Evolutionary conservation across 1,140 invertebrate species (phyloP).

Genomic region (Lepidurus couesii): DNA sequence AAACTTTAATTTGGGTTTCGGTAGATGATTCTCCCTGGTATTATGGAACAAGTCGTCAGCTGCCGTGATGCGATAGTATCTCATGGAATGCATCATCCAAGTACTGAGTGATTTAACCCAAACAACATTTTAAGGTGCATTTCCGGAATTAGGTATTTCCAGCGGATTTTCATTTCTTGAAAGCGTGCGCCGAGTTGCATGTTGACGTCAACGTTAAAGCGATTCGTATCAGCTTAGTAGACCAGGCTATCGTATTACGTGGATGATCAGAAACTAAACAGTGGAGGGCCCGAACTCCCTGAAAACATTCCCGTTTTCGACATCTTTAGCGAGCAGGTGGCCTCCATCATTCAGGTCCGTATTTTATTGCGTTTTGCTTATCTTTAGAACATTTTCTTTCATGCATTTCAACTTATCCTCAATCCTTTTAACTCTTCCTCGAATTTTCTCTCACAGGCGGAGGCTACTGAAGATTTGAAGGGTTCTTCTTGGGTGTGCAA

Average conservation of each 20-base stretch:
- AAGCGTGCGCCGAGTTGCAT: constrained; percentile 94
- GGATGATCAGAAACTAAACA: constrained; percentile 59
- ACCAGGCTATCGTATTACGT: constrained; percentile 79
- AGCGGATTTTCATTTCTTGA: constrained; percentile 98
- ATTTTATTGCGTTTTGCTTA: constrained; percentile 29
- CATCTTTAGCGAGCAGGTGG: constrained; percentile 96
- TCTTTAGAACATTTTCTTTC: not conserved
- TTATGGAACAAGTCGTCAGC: constrained; percentile 93
- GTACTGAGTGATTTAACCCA: constrained; percentile 47
- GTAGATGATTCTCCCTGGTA: constrained; percentile 75
- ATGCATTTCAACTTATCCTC: not conserved
- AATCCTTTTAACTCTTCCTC: not conserved
- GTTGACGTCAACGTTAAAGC: constrained; percentile 95
- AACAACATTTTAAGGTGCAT: not conserved
- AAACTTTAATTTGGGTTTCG: constrained; percentile 31
- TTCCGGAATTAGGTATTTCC: constrained; percentile 73
- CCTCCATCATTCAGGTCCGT: constrained; percentile 81
- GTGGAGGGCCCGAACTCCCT: constrained; percentile 63
- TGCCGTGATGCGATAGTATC: constrained; percentile 98
- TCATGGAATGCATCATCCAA: constrained; percentile 99
- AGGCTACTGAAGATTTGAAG: no score
- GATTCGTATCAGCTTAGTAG: constrained; percentile 94
- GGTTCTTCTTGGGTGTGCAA: no score
- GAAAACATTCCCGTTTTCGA: constrained; percentile 91
- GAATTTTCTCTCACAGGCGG: not conserved